Evolutionary conservation across 2,797 vertebrate species (phyloP), one percentile per base, ranked within the genome.

Genomic region (Phrynocephalus forsythii): DNA sequence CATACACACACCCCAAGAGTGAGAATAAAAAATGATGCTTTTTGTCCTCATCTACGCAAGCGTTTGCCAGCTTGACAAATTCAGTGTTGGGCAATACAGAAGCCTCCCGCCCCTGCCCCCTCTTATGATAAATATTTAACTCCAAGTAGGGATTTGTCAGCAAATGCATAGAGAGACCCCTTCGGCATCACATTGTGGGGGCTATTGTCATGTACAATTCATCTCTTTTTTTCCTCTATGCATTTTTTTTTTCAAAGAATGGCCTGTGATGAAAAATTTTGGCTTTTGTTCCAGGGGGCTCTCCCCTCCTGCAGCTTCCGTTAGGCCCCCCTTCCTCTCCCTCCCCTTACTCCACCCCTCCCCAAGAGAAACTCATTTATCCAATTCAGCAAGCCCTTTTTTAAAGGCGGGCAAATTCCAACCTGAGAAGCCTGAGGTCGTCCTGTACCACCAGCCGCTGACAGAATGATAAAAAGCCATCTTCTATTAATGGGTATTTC

Each of bases 401-500:
- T 88, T 85, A 88, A 88, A 85, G 52, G 79, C 71, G 30, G 72
- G 71, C 78, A 81, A 88, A 88, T 88, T 88, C 87, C 87, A 88
- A 88, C 78, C 78, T 30, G 79, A 88, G 87, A 88, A 88, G 85
- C 79, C 13, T 3, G 78, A 85, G 87, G 87, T 85, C 78, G 71
- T 88, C 83, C 83, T 85, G 33, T 85, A 88, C 83, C 78, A 85
- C 87, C 87, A 85, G 83, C 69, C 63, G 63, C 87, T 88, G 87
- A 88, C 87, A 88, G 87, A 88, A 88, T 88, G 87, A 88, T 88
- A 88, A 88, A 88, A 85, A 76, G 83, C 83, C 71, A 82, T 76
- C 83, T 88, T 88, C 87, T 88, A 85, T 85, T 88, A 88, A 88
- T 88, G 87, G 87, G 87, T 88, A 85, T 88, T 88, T 88, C 83